Percentiles rank a stretch among this genome's conserved stretches.
Evolutionary conservation across 2,797 vertebrate genomes (phyloP).

Genomic region (Ibycter americanus): DNA sequence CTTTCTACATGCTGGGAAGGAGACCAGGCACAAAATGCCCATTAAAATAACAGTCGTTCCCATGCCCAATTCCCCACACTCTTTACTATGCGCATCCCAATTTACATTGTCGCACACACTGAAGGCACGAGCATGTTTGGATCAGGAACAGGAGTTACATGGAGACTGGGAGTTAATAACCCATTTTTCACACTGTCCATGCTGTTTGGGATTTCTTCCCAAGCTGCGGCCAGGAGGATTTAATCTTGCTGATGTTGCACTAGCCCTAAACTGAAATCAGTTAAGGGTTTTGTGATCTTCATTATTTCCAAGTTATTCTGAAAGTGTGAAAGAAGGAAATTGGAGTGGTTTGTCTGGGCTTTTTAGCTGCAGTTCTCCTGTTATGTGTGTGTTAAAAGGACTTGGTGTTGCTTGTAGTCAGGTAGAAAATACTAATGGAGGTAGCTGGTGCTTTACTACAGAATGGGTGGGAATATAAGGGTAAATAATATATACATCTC

Average conservation of each 20-base stretch:
- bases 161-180: background rate
- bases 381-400: background rate
- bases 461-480: background rate
- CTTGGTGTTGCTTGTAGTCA: background rate
- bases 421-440: background rate
- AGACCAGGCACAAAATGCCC: constrained; percentile 23
- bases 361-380: background rate
- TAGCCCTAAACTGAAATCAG: background rate
- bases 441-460: background rate
- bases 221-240: background rate
- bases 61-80: background rate
- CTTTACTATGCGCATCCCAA: background rate
- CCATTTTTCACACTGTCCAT: background rate
- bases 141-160: background rate
- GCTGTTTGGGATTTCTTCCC: background rate
- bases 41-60: background rate
- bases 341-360: background rate
- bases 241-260: background rate
- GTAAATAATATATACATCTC: background rate
- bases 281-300: background rate
- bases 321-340: background rate
- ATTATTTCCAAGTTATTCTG: background rate
- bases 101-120: background rate
- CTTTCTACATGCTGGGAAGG: constrained; percentile 9
- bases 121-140: background rate